Percentiles rank a stretch among this genome's conserved stretches.
Evolutionary conservation across 2,888 invertebrate genomes (phyloP).

Genomic region (Cerceris ruficornis): DNA sequence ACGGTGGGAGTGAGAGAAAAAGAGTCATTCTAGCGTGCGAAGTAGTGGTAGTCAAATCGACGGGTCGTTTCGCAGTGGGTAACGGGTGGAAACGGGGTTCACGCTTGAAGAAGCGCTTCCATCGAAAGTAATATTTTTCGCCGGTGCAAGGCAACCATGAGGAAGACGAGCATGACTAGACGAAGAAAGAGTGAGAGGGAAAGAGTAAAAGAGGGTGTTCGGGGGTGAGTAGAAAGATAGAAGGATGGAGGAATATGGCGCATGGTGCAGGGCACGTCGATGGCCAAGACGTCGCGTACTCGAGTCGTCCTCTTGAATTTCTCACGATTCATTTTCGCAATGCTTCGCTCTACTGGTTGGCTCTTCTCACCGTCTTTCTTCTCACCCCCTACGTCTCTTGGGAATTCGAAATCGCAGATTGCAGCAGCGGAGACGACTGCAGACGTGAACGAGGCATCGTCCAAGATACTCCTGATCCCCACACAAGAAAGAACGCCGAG

Average conservation of each 20-base stretch:
- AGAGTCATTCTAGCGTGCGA: slow-evolving; percentile 24
- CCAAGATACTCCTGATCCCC: slow-evolving; percentile 21
- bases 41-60: slow-evolving; percentile 50
- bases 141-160: slow-evolving; percentile 27
- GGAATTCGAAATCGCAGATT: slow-evolving; percentile 43
- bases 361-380: slow-evolving; percentile 11
- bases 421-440: slow-evolving; percentile 42
- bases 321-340: slow-evolving; percentile 53
- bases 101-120: slow-evolving; percentile 35
- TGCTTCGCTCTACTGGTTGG: slow-evolving; percentile 2
- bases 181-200: not conserved
- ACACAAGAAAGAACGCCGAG: slow-evolving; percentile 1
- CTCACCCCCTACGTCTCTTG: slow-evolving; percentile 39
- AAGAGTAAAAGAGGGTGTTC: not conserved
- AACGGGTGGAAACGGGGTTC: slow-evolving; percentile 51
- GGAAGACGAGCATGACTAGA: not conserved
- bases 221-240: slow-evolving; percentile 5
- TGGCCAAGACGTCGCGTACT: slow-evolving; percentile 12
- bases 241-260: slow-evolving; percentile 4
- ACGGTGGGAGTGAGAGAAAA: slow-evolving; percentile 1
- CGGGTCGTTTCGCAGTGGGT: slow-evolving; percentile 53
- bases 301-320: slow-evolving; percentile 46
- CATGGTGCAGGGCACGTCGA: slow-evolving; percentile 16
- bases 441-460: slow-evolving; percentile 23
- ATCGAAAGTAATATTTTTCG: slow-evolving; percentile 67